phyloP scores from a whole-genome alignment of 1,140 invertebrate species.

The Adoxophyes honmai region DNA sequence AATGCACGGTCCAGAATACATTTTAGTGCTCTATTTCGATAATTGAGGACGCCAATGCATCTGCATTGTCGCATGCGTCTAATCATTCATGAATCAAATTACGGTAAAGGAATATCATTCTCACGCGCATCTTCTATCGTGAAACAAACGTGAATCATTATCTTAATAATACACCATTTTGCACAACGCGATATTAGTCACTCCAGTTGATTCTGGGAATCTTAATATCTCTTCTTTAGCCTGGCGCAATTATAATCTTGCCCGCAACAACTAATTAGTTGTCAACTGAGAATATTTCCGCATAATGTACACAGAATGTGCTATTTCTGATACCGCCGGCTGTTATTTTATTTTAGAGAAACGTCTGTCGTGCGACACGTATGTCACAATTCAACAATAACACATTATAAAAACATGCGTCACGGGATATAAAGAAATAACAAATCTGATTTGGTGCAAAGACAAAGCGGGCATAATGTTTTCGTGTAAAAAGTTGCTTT shows the following conservation, averaged over 20 bases:
- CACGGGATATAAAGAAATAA: neutral
- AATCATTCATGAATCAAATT: too few relatives aligned
- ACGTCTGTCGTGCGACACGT: slow-evolving; percentile 3
- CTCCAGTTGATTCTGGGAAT: too few relatives aligned
- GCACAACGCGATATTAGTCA: too few relatives aligned
- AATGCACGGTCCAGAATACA: slow-evolving; percentile 59
- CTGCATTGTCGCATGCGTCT: slow-evolving; percentile 17
- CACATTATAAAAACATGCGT: slow-evolving; percentile 1
- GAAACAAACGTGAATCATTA: slow-evolving; percentile 16
- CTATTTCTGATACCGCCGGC: neutral
- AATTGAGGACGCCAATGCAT: slow-evolving; percentile 45
- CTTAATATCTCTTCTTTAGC: too few relatives aligned
- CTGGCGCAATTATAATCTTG: neutral
- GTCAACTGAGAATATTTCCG: slow-evolving; percentile 5
- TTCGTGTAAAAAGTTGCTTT: too few relatives aligned
- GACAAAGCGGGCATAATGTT: too few relatives aligned
- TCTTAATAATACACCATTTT: too few relatives aligned
- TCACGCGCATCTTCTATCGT: too few relatives aligned
- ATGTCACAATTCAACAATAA: slow-evolving; percentile 10
- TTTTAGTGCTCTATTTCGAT: slow-evolving; percentile 62
- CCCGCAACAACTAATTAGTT: slow-evolving; percentile 7
- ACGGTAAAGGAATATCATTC: too few relatives aligned
- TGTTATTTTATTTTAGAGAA: slow-evolving; percentile 6
- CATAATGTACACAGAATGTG: neutral
- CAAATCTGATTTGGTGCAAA: too few relatives aligned